Conservation (phyloP, 2,888 invertebrate species). For the Dione vanillae region DNA sequence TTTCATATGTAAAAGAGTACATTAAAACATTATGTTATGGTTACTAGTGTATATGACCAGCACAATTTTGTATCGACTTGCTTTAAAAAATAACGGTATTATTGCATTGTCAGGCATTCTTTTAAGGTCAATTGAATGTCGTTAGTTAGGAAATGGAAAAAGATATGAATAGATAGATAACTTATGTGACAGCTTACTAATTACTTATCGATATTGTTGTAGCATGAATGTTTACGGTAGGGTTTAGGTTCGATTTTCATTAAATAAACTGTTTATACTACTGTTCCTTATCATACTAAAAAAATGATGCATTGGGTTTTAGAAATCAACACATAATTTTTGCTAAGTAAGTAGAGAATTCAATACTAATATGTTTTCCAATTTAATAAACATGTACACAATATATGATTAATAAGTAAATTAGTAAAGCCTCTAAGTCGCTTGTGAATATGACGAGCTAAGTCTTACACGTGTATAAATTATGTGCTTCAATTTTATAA, state of each 20-base stretch:
- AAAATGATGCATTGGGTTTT: neutral
- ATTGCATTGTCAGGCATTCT: neutral
- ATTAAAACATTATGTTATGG: neutral
- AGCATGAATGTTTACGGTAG: neutral
- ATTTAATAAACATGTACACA: neutral
- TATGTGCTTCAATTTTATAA: too few species aligned
- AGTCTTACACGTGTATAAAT: neutral
- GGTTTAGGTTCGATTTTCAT: neutral
- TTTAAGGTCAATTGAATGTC: neutral
- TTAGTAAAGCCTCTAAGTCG: neutral
- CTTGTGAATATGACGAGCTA: neutral
- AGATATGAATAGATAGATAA: neutral
- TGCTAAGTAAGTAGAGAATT: neutral
- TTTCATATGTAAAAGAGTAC: neutral
- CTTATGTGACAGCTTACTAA: neutral
- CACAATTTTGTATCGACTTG: neutral
- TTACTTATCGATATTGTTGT: neutral
- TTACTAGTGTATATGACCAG: neutral
- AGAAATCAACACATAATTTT: neutral
- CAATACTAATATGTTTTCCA: neutral
- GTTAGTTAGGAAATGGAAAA: neutral
- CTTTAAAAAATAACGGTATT: neutral
- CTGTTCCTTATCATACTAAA: neutral
- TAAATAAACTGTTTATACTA: neutral
- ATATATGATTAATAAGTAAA: neutral